These are phyloP conservation scores for Nezara viridula DNA, from an alignment of 2,888 invertebrate genomes.

Conservation along the genomic window DNA sequence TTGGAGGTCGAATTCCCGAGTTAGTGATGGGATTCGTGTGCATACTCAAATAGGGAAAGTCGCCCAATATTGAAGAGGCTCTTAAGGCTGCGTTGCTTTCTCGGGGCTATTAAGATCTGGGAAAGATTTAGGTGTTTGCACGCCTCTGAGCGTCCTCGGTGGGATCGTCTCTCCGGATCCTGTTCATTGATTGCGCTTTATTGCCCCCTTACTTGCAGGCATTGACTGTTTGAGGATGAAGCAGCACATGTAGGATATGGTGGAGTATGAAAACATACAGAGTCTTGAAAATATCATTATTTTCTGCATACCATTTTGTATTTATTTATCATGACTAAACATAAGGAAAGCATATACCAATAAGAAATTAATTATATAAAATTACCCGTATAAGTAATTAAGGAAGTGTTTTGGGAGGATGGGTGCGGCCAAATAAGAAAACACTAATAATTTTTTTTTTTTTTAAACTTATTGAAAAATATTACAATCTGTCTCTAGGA, in stretches of 20 bases:
- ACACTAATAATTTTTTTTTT: too few species aligned
- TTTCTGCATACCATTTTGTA: too few species aligned
- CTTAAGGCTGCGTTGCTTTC: constrained; percentile 7
- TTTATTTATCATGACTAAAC: too few species aligned
- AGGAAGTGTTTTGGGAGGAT: too few species aligned
- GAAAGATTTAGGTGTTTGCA: constrained; percentile 19
- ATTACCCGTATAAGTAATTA: too few species aligned
- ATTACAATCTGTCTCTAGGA: too few species aligned
- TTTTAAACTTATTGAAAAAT: too few species aligned
- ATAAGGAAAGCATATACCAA: too few species aligned
- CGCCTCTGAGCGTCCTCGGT: background rate
- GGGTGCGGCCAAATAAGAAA: too few species aligned
- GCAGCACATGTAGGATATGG: background rate
- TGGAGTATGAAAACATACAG: background rate
- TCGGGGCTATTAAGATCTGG: constrained; percentile 4
- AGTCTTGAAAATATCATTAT: too few species aligned
- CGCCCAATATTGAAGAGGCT: constrained; percentile 29
- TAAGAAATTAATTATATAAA: too few species aligned
- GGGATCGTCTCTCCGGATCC: background rate
- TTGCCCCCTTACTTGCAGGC: background rate
- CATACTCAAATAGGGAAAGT: constrained; percentile 46
- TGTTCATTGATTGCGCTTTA: background rate
- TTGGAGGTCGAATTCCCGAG: background rate
- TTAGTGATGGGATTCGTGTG: constrained; percentile 37
- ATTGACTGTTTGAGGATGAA: background rate